Conservation (phyloP, 1,140 invertebrate genomes). For the Trachelipus rathkii region DNA sequence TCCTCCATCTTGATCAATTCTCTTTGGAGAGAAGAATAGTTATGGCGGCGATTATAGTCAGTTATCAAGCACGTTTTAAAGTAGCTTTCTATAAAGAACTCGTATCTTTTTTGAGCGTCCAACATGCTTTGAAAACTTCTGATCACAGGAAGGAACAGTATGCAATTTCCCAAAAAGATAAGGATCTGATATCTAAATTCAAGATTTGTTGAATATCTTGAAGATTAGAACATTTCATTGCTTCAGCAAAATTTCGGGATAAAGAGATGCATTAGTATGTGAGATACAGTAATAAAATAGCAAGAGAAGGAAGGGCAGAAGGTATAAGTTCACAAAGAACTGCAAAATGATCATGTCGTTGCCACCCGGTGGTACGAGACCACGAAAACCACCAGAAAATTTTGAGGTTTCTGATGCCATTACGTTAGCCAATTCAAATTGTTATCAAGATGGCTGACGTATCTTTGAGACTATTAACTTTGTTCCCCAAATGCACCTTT, state of each 20-base stretch:
- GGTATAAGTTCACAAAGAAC: conserved; percentile 86
- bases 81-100: conserved; percentile 48
- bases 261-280: conserved; percentile 58
- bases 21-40: conserved; percentile 67
- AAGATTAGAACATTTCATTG: conserved; percentile 56
- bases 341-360: conserved; percentile 86
- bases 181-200: conserved; percentile 59
- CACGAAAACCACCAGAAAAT: conserved; percentile 59
- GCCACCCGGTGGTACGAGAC: conserved; percentile 59
- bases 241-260: conserved; percentile 56
- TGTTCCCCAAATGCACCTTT: conserved; percentile 67
- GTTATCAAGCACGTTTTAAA: conserved; percentile 62
- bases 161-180: conserved; percentile 58
- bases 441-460: conserved; percentile 64
- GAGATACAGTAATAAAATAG: conserved; percentile 58
- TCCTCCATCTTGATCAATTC: conserved; percentile 66
- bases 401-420: conserved; percentile 57
- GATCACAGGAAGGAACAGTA: conserved; percentile 58
- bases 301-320: conserved; percentile 70
- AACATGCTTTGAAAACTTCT: conserved; percentile 58
- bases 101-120: conserved; percentile 53
- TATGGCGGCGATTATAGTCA: conserved; percentile 71
- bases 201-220: conserved; percentile 46
- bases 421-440: conserved; percentile 68
- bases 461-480: conserved; percentile 62